Evolutionary conservation across 1,140 invertebrate genomes (phyloP), one percentile per base, ranked within the genome.

Genomic region (Linepithema humile): DNA sequence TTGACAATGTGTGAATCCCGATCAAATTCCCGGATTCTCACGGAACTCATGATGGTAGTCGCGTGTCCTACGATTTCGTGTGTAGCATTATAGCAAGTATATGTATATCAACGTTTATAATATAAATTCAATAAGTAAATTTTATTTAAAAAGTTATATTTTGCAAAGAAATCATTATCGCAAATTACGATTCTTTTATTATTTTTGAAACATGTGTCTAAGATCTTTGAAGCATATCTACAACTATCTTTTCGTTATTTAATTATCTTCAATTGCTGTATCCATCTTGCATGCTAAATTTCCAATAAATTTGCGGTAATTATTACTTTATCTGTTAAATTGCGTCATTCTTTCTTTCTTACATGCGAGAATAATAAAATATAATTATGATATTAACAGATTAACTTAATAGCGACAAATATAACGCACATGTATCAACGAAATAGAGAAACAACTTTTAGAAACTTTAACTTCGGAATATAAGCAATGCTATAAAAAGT

Each of bases 11-110:
- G n/a, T 53, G 53, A 82, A 73, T 82, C 26, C 53, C 29, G 40
- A 74, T 60, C 55, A 43, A 74, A 74, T 45, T 59, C 65, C 20
- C 12, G 43, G 40, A 75, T 75, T 77, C 73, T 65, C 59, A 77
- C 26, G 67, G 7, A 12, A 35, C 1, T 35, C 20, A 32, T 57
- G 35, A 17, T 20, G 65, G 77, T n/a, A 50, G 38, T 3, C 35
- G 12, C 26, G 77, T 40, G 65, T 23, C 9, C 45, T 70, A 35
- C 35, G 20, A 17, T 15, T n/a, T 15, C 4, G 5, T 9, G 26
- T 62, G 6, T 38, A 26, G 17, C 59, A 23, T 29, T 15, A 29
- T 10, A 35, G 7, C n/a, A n/a, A n/a, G 2, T 62, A 32, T 17
- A 12, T 15, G 43, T 15, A n/a, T n/a, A n/a, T n/a, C n/a, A n/a